Conservation (phyloP, 2,113 vertebrate genomes). For the Steatornis caripensis region DNA sequence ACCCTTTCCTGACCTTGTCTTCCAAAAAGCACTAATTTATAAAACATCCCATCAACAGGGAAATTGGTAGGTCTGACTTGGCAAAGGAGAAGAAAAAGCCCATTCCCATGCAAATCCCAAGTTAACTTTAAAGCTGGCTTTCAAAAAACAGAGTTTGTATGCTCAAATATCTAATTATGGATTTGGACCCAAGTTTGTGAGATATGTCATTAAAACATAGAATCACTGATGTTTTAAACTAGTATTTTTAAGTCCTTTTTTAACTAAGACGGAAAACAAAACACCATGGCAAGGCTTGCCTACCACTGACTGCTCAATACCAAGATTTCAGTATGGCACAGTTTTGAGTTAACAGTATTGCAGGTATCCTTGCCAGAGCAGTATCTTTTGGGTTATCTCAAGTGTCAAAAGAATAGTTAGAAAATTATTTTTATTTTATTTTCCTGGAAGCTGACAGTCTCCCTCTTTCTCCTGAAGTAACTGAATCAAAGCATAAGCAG, state of each 20-base stretch:
- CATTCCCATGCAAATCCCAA: background rate
- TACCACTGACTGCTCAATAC: background rate
- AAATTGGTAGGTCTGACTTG: background rate
- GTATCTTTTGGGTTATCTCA: background rate
- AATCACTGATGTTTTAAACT: background rate
- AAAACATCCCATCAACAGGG: background rate
- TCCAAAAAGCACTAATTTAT: background rate
- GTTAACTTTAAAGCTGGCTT: background rate
- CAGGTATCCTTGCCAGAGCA: background rate
- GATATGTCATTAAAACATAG: background rate
- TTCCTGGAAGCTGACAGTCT: background rate
- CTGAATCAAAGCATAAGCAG: background rate
- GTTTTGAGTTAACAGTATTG: background rate
- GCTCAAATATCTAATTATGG: background rate
- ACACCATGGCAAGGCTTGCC: background rate
- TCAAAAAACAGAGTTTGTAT: background rate
- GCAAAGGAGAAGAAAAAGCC: background rate
- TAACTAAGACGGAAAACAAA: background rate
- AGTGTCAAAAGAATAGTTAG: background rate
- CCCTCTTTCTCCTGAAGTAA: background rate
- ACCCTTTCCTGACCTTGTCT: background rate
- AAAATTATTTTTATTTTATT: background rate
- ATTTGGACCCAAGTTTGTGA: conserved; percentile 12
- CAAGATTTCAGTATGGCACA: background rate
- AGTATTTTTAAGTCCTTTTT: background rate